phyloP scores from a whole-genome alignment of 2,113 vertebrate species.

The Candoia aspera region DNA sequence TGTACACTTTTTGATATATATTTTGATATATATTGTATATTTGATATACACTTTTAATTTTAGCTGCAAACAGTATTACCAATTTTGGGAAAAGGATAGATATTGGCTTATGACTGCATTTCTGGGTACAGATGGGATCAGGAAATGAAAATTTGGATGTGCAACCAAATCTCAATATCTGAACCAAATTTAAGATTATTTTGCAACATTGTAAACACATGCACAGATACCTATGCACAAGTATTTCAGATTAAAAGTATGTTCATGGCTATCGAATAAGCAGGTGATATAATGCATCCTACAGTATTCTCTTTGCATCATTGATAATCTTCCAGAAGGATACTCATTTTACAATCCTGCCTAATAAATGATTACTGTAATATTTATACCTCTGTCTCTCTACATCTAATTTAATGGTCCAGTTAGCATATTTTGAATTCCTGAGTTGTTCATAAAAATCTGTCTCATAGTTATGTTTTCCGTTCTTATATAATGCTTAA shows the following conservation, averaged over 20 bases:
- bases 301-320: slow-evolving; percentile 3
- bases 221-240: background rate
- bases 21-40: too few relatives aligned
- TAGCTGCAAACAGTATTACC: background rate
- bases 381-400: slow-evolving; percentile 51
- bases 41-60: background rate
- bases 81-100: background rate
- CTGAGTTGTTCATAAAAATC: slow-evolving; percentile 54
- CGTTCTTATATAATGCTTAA: slow-evolving; percentile 49
- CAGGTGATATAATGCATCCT: background rate
- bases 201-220: background rate
- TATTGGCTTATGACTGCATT: background rate
- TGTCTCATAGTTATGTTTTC: slow-evolving; percentile 43
- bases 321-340: slow-evolving; percentile 30
- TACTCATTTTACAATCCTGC: slow-evolving; percentile 33
- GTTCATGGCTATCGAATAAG: background rate
- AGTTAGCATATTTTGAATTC: slow-evolving; percentile 53
- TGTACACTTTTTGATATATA: background rate
- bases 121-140: background rate
- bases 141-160: background rate
- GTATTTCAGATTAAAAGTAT: background rate
- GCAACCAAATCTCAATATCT: background rate
- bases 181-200: background rate
- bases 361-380: slow-evolving; percentile 46
- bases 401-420: slow-evolving; percentile 54